Conservation (phyloP, 1,140 invertebrate genomes). For the Cotesia glomerata region DNA sequence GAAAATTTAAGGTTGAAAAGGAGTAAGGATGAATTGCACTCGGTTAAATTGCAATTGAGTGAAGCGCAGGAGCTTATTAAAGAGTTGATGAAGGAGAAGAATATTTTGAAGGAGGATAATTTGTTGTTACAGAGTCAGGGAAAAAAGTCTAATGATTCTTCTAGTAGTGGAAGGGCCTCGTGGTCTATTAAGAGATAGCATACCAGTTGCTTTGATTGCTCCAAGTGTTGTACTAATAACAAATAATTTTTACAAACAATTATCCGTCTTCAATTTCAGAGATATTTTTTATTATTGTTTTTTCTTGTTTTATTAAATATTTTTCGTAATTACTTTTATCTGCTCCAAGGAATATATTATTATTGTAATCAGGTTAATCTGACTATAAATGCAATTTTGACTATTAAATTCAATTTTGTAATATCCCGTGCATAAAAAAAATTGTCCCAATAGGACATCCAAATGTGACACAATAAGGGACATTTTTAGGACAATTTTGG, state of each 20-base stretch:
- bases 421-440: too few species aligned
- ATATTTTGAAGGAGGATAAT: slow-evolving; percentile 73
- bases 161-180: slow-evolving; percentile 54
- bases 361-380: too few species aligned
- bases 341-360: too few species aligned
- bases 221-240: slow-evolving; percentile 65
- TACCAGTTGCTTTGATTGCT: slow-evolving; percentile 69
- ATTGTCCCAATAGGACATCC: too few species aligned
- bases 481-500: too few species aligned
- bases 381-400: too few species aligned
- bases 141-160: slow-evolving; percentile 47
- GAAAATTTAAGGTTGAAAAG: slow-evolving; percentile 68
- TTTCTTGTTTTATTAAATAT: background rate
- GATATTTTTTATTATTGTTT: background rate
- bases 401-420: too few species aligned
- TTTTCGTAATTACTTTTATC: background rate
- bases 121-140: slow-evolving; percentile 68
- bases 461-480: too few species aligned
- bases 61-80: slow-evolving; percentile 77
- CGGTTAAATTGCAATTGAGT: slow-evolving; percentile 66
- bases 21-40: slow-evolving; percentile 69
- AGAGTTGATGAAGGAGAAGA: slow-evolving; percentile 74
- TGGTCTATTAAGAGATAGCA: slow-evolving; percentile 73
- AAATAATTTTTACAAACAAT: slow-evolving; percentile 43
- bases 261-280: background rate